Evolutionary conservation across 92 coral and sea anemone genomes (phyloP).

Genomic region (Zoanthus gigantus): DNA sequence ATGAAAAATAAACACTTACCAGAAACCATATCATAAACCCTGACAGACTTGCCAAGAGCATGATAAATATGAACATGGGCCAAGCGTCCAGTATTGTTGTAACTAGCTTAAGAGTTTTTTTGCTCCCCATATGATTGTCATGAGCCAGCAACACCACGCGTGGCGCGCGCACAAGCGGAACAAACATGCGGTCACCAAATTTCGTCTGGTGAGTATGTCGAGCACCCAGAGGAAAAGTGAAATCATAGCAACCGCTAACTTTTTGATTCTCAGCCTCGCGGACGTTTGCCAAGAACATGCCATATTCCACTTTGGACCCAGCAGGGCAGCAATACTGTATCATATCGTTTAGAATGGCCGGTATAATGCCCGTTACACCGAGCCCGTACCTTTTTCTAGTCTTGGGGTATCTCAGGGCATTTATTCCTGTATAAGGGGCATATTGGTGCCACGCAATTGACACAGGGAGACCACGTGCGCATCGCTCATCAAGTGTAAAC

Average conservation of each 20-base stretch:
- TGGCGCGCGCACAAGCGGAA: slow-evolving; percentile 85
- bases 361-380: slow-evolving; percentile 82
- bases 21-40: slow-evolving; percentile 93
- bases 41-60: slow-evolving; percentile 86
- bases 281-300: slow-evolving; percentile 74
- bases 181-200: slow-evolving; percentile 69
- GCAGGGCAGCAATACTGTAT: slow-evolving; percentile 78
- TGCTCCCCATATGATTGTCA: slow-evolving; percentile 52
- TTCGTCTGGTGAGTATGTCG: slow-evolving; percentile 59
- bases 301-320: slow-evolving; percentile 72
- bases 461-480: slow-evolving; percentile 73
- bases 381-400: slow-evolving; percentile 54
- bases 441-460: slow-evolving; percentile 90
- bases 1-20: slow-evolving; percentile 59
- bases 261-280: slow-evolving; percentile 72
- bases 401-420: slow-evolving; percentile 39
- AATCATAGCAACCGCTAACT: slow-evolving; percentile 65
- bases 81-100: slow-evolving; percentile 86
- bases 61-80: slow-evolving; percentile 91
- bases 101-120: slow-evolving; percentile 71
- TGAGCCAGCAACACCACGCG: slow-evolving; percentile 86
- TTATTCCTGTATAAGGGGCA: slow-evolving; percentile 66
- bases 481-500: slow-evolving; percentile 74
- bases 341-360: slow-evolving; percentile 54
- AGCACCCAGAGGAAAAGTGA: slow-evolving; percentile 88